These are phyloP conservation scores for Tiliacea citrago DNA, from an alignment of 2,888 invertebrate genomes.

Conservation along the genomic window DNA sequence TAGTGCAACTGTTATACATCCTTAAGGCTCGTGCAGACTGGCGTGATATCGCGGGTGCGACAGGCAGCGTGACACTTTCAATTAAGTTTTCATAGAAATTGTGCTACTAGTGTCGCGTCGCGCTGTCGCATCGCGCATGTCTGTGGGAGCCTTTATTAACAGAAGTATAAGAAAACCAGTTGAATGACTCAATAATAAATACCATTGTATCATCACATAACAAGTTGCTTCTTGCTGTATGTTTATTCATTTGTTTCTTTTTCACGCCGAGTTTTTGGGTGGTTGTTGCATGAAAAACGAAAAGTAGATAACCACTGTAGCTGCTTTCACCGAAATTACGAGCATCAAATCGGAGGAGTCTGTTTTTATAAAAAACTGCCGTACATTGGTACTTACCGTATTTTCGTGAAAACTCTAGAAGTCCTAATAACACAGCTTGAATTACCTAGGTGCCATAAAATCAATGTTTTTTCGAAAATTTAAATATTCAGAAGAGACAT, in stretches of 20 bases:
- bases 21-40: too few relatives aligned
- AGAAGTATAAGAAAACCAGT: constrained; percentile 16
- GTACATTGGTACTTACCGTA: too few relatives aligned
- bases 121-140: too few relatives aligned
- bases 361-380: background rate
- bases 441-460: too few relatives aligned
- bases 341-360: too few relatives aligned
- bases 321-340: background rate
- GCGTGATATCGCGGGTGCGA: too few relatives aligned
- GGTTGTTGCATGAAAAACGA: background rate
- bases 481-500: too few relatives aligned
- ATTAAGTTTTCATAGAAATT: too few relatives aligned
- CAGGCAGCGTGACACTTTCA: too few relatives aligned
- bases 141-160: background rate
- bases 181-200: constrained; percentile 23
- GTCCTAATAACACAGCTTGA: background rate
- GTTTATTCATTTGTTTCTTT: constrained; percentile 32
- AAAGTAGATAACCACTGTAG: background rate
- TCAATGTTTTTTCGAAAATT: background rate
- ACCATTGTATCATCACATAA: constrained; percentile 22
- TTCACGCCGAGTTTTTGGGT: background rate
- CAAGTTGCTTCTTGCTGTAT: constrained; percentile 17
- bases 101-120: too few relatives aligned
- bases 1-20: too few relatives aligned
- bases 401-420: background rate